These are phyloP conservation scores for Penaeus vannamei DNA, from an alignment of 1,140 invertebrate genomes.

Conservation along the genomic window DNA sequence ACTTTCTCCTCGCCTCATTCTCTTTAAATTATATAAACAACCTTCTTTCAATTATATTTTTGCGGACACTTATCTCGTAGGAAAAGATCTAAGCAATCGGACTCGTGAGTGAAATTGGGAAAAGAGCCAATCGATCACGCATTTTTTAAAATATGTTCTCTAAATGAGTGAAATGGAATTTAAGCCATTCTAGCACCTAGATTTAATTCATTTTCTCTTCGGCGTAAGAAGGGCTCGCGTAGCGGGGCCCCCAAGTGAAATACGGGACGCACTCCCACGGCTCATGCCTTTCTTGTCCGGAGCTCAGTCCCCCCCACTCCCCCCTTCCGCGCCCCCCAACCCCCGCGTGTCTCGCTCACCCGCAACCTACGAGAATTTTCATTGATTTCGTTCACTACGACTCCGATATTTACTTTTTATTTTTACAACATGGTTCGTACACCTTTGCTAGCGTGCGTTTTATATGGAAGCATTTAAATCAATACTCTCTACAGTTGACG, in stretches of 20 bases:
- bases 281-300: constrained; percentile 45
- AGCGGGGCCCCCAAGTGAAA: constrained; percentile 3
- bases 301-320: constrained; percentile 27
- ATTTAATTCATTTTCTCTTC: constrained; percentile 60
- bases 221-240: constrained; percentile 39
- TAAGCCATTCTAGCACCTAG: constrained; percentile 60
- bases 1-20: no score
- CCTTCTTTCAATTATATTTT: no score
- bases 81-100: no score
- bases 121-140: no score
- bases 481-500: no score
- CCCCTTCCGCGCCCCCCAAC: constrained; percentile 26
- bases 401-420: neutral
- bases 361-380: constrained; percentile 30
- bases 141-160: neutral
- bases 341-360: constrained; percentile 3
- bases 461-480: no score
- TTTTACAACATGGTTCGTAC: no score
- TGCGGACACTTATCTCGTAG: no score
- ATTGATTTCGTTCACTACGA: constrained; percentile 42
- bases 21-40: no score
- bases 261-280: constrained; percentile 23
- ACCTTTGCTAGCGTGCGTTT: no score
- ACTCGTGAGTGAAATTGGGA: no score
- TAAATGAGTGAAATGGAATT: constrained; percentile 45